Base-by-base conservation (phyloP, 2,113 vertebrate species). In the Silurus meridionalis region DNA sequence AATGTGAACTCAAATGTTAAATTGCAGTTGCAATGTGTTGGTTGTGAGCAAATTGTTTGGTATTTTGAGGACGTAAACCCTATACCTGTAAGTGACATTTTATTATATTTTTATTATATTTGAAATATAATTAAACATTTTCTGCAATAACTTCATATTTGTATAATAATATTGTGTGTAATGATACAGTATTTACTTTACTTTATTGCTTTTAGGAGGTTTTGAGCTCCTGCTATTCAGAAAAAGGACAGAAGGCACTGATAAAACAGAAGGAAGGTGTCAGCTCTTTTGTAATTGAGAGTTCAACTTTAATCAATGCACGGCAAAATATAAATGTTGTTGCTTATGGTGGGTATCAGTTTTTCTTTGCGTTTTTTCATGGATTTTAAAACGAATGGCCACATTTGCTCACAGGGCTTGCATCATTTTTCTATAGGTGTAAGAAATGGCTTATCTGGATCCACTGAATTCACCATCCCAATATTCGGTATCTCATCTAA, bases 41-140 rank as follows among this genome's bases (percentile, higher is more conserved):
- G 86, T 66, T 95, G 95, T 84, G 91, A 93, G 61, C 88, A 91
- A 8, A 91, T 95, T 3, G 89, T 92, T 78, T 95, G 95, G 95
- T 92, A 89, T 83, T 89, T 93, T 67, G 92, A 94, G 77, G 92
- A 92, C 80, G 89, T 64, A 48, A 80, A 79, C 75, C 85, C 89
- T 58, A 69, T 88, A 48, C 61, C 48, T 7, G 94, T 94, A 88
- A 92, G 91, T 87, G 10, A 37, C 80, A 55, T 77, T 58, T 37
- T 37, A 37, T 37, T 72, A 19, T 48, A n/a, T 60, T 0, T 37
- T 37, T 37, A 37, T 37, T 2, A 37, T 37, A 37, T 37, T 37
- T 37, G 37, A 37, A 37, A 37, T 37, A 37, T 37, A 37, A 37
- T 37, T 37, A 2, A 37, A 37, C 2, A 37, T 37, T 37, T 11